Conservation (phyloP, 2,113 vertebrate genomes). For the Elephantulus edwardii region DNA sequence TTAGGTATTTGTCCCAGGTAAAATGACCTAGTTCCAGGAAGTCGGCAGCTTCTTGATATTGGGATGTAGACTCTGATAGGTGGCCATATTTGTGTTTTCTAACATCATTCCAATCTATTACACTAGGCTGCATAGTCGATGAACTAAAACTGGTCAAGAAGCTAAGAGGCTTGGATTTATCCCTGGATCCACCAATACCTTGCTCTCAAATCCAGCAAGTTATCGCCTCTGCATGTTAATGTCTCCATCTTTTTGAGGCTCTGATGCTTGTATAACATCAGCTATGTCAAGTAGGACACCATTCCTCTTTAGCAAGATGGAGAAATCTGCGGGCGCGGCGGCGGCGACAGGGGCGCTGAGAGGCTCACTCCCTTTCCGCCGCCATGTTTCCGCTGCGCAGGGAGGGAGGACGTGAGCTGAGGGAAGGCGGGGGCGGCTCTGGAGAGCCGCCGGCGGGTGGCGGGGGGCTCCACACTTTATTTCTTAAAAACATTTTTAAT, state of each 20-base stretch:
- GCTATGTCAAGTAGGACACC: no score
- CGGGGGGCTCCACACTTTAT: no score
- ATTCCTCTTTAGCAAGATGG: no score
- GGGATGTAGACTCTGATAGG: constrained; percentile 89
- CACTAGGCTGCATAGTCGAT: constrained; percentile 77
- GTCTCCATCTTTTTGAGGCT: constrained; percentile 76
- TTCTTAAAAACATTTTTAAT: no score
- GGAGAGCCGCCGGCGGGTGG: background rate
- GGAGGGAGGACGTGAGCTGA: constrained; percentile 54
- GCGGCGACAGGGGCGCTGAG: constrained; percentile 54
- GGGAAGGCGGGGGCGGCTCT: constrained; percentile 57
- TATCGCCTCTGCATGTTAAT: constrained; percentile 59
- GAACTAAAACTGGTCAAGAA: constrained; percentile 53
- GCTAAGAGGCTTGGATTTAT: constrained; percentile 63
- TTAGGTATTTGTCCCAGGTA: constrained; percentile 99
- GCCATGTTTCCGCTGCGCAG: constrained; percentile 80
- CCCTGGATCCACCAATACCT: constrained; percentile 59
- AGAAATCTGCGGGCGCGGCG: constrained; percentile 58
- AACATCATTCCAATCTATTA: constrained; percentile 96
- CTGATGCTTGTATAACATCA: no score
- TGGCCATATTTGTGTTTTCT: constrained; percentile 93
- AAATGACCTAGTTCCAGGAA: constrained; percentile 90
- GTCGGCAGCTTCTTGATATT: constrained; percentile 87
- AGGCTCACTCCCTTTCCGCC: constrained; percentile 76
- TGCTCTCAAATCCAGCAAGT: constrained; percentile 54